These are phyloP conservation scores for Peromyscus melanophrys DNA, from an alignment of 2,797 vertebrate species.

Conservation along the genomic window DNA sequence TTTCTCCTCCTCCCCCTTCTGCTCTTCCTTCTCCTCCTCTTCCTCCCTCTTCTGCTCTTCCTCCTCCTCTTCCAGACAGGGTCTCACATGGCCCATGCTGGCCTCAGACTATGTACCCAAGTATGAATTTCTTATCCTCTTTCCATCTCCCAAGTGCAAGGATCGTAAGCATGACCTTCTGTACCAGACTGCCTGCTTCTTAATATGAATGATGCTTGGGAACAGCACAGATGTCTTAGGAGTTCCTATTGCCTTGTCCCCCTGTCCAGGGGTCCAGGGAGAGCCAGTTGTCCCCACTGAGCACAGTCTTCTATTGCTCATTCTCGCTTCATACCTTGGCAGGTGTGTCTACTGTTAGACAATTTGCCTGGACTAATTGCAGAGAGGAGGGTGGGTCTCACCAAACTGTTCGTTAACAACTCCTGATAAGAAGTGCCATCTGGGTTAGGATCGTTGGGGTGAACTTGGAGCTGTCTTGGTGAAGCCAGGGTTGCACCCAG, in stretches of 20 bases:
- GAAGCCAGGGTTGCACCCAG: background rate
- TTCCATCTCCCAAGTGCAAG: background rate
- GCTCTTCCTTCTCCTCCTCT: background rate
- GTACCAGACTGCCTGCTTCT: background rate
- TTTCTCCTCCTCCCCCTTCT: too few relatives aligned
- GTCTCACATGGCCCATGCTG: background rate
- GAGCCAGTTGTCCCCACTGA: background rate
- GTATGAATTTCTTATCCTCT: background rate
- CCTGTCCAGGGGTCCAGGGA: background rate
- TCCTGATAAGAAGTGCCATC: background rate
- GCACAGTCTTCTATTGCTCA: background rate
- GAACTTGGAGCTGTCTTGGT: background rate
- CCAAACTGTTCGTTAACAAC: background rate
- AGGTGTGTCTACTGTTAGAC: constrained; percentile 4
- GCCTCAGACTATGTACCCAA: background rate
- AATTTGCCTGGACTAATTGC: background rate
- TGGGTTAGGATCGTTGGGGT: background rate
- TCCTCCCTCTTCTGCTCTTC: background rate
- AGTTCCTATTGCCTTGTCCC: background rate
- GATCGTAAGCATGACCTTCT: background rate
- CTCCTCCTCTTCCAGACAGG: background rate
- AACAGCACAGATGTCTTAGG: background rate
- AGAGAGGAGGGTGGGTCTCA: background rate
- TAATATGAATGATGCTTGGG: background rate
- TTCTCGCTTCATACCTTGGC: background rate